Evolutionary conservation across 1,140 invertebrate species (phyloP).

Genomic region (Holotrichia oblita): DNA sequence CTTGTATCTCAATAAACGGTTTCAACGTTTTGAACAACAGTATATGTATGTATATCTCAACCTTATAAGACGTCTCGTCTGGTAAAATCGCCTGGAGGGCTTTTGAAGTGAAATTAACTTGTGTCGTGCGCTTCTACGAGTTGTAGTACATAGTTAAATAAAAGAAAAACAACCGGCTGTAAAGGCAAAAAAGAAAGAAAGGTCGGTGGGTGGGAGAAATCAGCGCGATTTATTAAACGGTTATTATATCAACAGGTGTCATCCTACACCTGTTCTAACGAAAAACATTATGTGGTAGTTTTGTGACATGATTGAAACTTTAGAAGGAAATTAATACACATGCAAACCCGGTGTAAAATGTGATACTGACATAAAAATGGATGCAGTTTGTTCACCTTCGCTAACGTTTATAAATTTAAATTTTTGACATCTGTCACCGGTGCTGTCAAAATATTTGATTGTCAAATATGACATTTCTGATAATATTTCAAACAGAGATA

Average conservation of each 20-base stretch:
- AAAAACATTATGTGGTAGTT: neutral
- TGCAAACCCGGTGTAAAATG: too few species aligned
- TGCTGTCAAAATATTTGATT: too few species aligned
- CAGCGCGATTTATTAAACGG: neutral
- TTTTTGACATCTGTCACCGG: too few species aligned
- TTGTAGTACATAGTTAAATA: neutral
- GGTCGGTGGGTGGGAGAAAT: neutral
- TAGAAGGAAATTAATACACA: neutral
- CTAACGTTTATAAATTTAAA: too few species aligned
- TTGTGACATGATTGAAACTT: neutral
- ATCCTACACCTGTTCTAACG: neutral
- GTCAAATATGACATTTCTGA: too few species aligned
- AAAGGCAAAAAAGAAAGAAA: neutral
- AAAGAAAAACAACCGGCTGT: neutral
- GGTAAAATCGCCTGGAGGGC: neutral
- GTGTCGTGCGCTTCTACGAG: neutral
- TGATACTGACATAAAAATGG: too few species aligned
- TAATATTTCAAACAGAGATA: too few species aligned
- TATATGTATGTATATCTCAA: neutral
- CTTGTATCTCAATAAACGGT: neutral
- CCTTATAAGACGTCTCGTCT: neutral
- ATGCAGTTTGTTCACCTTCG: too few species aligned
- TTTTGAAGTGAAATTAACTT: slow-evolving; percentile 4
- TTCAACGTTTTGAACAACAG: neutral
- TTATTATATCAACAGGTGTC: slow-evolving; percentile 4